Evolutionary conservation across 2,797 vertebrate genomes (phyloP), one percentile per base, ranked within the genome.

Genomic region (Epinephelus coioides): DNA sequence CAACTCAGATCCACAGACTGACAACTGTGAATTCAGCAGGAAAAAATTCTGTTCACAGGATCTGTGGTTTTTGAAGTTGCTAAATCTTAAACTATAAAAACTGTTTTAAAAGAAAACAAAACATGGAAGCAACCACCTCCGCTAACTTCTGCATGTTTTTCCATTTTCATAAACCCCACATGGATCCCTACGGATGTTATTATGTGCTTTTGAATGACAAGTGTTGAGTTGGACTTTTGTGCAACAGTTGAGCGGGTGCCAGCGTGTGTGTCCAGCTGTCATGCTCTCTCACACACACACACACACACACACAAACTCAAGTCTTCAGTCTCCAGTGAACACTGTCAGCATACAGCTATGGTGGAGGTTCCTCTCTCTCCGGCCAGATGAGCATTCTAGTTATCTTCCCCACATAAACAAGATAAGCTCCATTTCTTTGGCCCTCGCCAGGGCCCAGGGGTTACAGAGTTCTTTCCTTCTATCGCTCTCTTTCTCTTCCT

Each of bases 341-440:
- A 82, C 59, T 64, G 81, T 88, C 82, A 81, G 88, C 79, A 76
- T 69, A 78, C 79, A 84, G 78, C 63, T 55, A 77, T 69, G 62
- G 83, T 51, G 73, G 83, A 84, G 76, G 82, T 79, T 89, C 68
- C 83, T 82, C 76, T 86, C 73, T 73, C 68, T 61, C 49, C n/a
- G n/a, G 66, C 86, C 87, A 88, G 82, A 92, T 90, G 87, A 91
- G 87, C 85, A 78, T 86, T 90, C 57, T 80, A 83, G 83, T 90
- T 90, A 91, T 91, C 89, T 89, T 88, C 85, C 81, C 76, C 86
- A 85, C 84, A 89, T 79, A 89, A 92, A 92, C 72, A 87, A 89
- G 87, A 94, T 92, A 91, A 91, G 89, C 86, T 88, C 78, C 57
- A 78, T 90, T 88, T 90, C 83, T 84, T 79, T 62, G 54, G 78